phyloP scores from a whole-genome alignment of 2,888 invertebrate species.

The Campaea margaritaria region DNA sequence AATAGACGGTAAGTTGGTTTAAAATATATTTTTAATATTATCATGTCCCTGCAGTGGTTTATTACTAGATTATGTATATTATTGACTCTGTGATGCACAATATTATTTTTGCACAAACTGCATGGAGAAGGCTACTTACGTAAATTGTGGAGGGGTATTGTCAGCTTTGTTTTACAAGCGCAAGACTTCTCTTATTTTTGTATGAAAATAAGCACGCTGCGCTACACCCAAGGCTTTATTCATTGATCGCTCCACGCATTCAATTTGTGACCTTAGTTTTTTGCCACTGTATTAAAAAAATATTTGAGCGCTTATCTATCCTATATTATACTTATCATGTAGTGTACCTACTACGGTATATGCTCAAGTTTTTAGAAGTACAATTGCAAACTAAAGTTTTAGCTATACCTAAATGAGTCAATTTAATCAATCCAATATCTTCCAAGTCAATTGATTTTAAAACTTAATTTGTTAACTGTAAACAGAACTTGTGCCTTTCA shows the following conservation, averaged over 20 bases:
- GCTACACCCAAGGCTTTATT: no score
- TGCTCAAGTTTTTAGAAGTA: background rate
- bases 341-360: background rate
- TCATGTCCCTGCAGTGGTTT: constrained; percentile 39
- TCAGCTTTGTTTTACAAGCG: background rate
- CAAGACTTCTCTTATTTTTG: no score
- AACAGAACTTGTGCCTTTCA: constrained; percentile 52
- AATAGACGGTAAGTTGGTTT: constrained; percentile 32
- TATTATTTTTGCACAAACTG: constrained; percentile 51
- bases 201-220: no score
- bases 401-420: constrained; percentile 3
- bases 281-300: background rate
- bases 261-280: background rate
- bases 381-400: background rate
- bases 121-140: constrained; percentile 15
- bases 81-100: constrained; percentile 43
- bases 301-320: background rate
- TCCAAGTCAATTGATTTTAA: background rate
- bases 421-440: constrained; percentile 2
- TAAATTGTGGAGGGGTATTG: background rate
- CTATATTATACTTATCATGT: no score
- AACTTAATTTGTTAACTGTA: background rate
- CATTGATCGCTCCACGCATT: background rate
- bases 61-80: constrained; percentile 24
- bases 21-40: constrained; percentile 21